phyloP scores from a whole-genome alignment of 2,113 vertebrate species.

The Myiozetetes cayanensis region DNA sequence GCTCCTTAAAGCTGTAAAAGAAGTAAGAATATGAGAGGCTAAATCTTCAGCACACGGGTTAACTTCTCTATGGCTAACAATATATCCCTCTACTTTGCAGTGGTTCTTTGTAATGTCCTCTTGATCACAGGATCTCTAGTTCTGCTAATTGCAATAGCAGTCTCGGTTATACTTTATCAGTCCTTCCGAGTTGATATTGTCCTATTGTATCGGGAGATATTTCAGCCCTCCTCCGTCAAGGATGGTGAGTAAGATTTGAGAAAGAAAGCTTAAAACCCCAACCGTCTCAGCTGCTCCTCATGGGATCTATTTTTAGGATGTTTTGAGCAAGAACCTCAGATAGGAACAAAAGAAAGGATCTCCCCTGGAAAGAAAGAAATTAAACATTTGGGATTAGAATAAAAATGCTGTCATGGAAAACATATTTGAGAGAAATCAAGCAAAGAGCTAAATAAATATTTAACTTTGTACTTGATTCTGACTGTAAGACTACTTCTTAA shows the following conservation, averaged over 20 bases:
- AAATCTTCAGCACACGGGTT: accelerated
- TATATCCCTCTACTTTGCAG: conserved; percentile 39
- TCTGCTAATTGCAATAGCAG: conserved; percentile 33
- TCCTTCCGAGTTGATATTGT: conserved; percentile 63
- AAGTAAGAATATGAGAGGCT: neutral
- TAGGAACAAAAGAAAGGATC: neutral
- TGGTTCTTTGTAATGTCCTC: neutral
- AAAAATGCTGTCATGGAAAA: neutral
- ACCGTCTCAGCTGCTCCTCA: neutral
- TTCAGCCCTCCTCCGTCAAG: conserved; percentile 30
- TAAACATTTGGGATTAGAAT: neutral
- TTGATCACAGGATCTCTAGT: conserved; percentile 42
- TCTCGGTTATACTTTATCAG: conserved; percentile 43
- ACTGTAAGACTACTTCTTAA: neutral
- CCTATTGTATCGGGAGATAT: conserved; percentile 62
- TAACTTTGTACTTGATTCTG: neutral
- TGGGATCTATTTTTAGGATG: neutral
- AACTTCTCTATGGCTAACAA: neutral
- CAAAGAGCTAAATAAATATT: neutral
- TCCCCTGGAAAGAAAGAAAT: neutral
- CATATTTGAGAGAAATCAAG: neutral
- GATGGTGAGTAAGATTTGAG: conserved; percentile 66
- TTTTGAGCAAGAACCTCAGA: neutral
- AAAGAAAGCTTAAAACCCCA: neutral
- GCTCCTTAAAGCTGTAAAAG: neutral